phyloP scores from a whole-genome alignment of 2,113 vertebrate species.

The Hucho hucho region DNA sequence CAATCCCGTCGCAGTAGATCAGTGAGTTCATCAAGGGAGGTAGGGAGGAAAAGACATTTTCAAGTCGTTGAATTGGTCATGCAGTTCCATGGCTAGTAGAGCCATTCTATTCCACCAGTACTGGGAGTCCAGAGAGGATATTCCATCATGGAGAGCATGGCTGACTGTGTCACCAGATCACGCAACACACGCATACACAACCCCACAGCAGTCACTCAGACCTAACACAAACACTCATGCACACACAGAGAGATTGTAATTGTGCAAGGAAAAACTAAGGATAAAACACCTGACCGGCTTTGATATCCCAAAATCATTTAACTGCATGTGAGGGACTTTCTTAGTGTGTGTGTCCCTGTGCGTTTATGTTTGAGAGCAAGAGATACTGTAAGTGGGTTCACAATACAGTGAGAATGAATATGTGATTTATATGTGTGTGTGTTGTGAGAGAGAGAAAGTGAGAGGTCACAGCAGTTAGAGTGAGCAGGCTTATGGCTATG shows the following conservation, averaged over 20 bases:
- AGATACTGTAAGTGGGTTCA: neutral
- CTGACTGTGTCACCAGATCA: conserved; percentile 36
- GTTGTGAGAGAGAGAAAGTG: conserved; percentile 31
- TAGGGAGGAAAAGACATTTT: no score
- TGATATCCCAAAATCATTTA: conserved; percentile 10
- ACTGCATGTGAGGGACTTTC: conserved; percentile 8
- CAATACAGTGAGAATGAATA: neutral
- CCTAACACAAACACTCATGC: conserved; percentile 19
- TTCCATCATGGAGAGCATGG: conserved; percentile 10
- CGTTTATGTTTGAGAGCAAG: neutral
- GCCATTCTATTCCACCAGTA: no score
- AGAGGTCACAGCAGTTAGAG: conserved; percentile 35
- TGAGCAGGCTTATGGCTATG: conserved; percentile 44
- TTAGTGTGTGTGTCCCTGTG: neutral
- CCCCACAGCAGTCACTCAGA: neutral
- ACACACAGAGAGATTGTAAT: conserved; percentile 25
- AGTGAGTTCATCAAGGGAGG: no score
- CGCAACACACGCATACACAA: neutral
- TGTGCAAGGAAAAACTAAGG: conserved; percentile 18
- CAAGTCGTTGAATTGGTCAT: no score
- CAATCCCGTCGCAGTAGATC: no score
- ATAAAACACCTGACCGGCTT: conserved; percentile 17
- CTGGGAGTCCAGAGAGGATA: neutral
- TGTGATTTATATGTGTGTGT: neutral
- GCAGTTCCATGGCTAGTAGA: no score